These are phyloP conservation scores for Argyra leucocephala DNA, from an alignment of 2,888 invertebrate genomes.

Conservation along the genomic window DNA sequence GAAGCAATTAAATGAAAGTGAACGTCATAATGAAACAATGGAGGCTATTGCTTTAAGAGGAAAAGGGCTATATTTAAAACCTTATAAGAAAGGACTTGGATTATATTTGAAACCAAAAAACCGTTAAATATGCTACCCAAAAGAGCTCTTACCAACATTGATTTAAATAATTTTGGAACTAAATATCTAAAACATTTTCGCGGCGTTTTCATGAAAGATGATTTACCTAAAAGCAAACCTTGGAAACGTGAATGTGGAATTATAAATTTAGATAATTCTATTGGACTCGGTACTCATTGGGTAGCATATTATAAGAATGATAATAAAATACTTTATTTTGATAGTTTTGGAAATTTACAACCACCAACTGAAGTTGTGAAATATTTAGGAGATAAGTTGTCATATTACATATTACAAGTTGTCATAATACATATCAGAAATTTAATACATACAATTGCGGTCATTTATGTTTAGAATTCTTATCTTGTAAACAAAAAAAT, in stretches of 20 bases:
- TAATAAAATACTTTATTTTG: constrained; percentile 31
- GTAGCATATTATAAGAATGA: constrained; percentile 31
- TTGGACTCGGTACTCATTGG: constrained; percentile 33
- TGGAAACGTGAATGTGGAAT: constrained; percentile 1
- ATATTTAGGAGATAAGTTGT: constrained; percentile 22
- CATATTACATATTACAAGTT: no score
- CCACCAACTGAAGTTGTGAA: constrained; percentile 28
- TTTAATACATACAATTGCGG: constrained; percentile 28
- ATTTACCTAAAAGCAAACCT: constrained; percentile 22
- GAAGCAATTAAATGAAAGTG: constrained; percentile 29
- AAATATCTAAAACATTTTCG: constrained; percentile 29
- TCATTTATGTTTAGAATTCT: constrained; percentile 29
- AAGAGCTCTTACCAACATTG: constrained; percentile 22
- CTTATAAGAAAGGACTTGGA: no score
- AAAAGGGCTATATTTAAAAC: constrained; percentile 31
- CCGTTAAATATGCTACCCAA: constrained; percentile 27
- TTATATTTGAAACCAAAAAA: no score
- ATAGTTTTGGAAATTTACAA: constrained; percentile 33
- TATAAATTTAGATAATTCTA: constrained; percentile 26
- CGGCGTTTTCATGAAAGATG: constrained; percentile 29
- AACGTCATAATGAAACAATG: constrained; percentile 33
- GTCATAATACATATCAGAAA: constrained; percentile 27
- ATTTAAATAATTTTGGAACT: constrained; percentile 28
- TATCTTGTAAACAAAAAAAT: no score
- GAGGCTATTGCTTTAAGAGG: constrained; percentile 32